Conservation (phyloP, 2,113 vertebrate genomes). For the Pluvialis apricaria region DNA sequence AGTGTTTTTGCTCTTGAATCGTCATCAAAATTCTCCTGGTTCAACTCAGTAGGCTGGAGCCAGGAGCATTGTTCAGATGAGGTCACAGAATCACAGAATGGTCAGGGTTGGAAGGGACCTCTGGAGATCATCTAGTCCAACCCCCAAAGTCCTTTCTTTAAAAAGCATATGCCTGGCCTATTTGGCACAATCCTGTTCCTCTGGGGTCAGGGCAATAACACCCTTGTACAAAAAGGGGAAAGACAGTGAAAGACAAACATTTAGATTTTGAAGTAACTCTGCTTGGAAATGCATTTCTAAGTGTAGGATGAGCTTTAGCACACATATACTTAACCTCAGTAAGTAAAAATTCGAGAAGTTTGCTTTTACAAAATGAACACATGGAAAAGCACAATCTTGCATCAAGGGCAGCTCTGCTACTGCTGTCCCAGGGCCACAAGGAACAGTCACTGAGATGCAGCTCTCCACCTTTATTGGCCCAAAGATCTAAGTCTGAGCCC, state of each 20-base stretch:
- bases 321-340: background rate
- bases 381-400: background rate
- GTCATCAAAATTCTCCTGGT: background rate
- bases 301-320: background rate
- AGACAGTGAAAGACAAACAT: background rate
- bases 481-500: accelerated
- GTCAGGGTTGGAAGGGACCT: too few species aligned
- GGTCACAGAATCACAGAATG: too few species aligned
- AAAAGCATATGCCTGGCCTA: background rate
- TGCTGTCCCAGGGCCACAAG: background rate
- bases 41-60: background rate
- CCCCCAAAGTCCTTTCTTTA: background rate
- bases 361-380: background rate
- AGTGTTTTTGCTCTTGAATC: background rate
- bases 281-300: background rate
- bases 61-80: background rate
- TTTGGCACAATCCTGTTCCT: background rate
- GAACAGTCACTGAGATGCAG: background rate
- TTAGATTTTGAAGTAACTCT: background rate
- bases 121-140: too few species aligned
- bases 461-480: accelerated
- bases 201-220: background rate
- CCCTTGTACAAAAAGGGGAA: background rate
- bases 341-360: background rate
- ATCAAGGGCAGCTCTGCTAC: background rate